Percentiles rank a stretch among this genome's conserved stretches.
phyloP scores from a whole-genome alignment of 1,140 invertebrate species.

The Meloidogyne floridensis region DNA sequence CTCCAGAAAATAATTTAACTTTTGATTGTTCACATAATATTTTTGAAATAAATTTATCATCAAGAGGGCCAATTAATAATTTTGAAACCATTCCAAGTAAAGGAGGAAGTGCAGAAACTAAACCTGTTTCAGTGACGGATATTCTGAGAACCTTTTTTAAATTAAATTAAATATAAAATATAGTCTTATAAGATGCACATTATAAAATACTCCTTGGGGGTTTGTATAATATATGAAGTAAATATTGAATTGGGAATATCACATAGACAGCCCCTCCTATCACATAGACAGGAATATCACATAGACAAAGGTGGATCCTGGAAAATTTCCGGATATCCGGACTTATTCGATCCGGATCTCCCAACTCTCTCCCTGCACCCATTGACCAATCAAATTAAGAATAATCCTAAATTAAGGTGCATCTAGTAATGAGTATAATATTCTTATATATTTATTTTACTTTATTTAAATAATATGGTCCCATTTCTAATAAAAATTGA shows the following conservation, averaged over 20 bases:
- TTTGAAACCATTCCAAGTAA: not conserved
- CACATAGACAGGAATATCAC: too few relatives aligned
- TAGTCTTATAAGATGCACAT: too few relatives aligned
- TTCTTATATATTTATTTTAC: constrained; percentile 34
- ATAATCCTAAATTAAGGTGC: not conserved
- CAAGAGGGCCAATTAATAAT: not conserved
- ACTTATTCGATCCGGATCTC: too few relatives aligned
- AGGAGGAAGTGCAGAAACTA: not conserved
- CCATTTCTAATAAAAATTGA: constrained; percentile 53
- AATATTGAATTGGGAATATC: too few relatives aligned
- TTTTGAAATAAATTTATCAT: not conserved
- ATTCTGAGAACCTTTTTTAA: not conserved
- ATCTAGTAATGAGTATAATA: too few relatives aligned
- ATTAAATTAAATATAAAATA: too few relatives aligned
- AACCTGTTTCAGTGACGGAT: not conserved
- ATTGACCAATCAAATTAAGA: not conserved
- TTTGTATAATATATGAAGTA: too few relatives aligned
- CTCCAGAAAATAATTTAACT: not conserved
- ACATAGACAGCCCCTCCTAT: too few relatives aligned
- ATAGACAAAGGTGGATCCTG: too few relatives aligned
- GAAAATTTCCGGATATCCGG: too few relatives aligned
- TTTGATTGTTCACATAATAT: not conserved
- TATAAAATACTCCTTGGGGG: too few relatives aligned
- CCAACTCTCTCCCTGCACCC: too few relatives aligned
- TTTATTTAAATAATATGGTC: constrained; percentile 58